A percentile compares a stretch with the other conserved stretches of the same genome.
Conservation (phyloP, 2,113 vertebrate species). For the Diglossa brunneiventris region DNA sequence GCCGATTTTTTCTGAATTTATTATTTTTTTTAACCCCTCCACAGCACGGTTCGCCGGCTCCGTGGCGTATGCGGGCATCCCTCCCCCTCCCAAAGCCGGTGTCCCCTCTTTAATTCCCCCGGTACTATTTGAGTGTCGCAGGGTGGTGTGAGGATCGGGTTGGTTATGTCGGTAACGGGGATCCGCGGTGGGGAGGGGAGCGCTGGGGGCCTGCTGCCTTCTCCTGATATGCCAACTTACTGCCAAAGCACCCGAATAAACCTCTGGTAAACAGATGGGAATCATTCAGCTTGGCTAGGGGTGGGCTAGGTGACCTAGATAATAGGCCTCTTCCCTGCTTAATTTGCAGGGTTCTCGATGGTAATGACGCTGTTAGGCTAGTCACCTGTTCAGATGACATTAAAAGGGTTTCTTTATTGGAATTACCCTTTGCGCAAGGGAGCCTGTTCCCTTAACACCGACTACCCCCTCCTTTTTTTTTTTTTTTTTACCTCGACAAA, state of each 20-base stretch:
- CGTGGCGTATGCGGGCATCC: background rate
- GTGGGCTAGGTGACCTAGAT: conserved; percentile 58
- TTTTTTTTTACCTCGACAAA: background rate
- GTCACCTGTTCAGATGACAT: conserved; percentile 42
- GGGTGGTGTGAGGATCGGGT: background rate
- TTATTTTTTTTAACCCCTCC: background rate
- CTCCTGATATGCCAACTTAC: background rate
- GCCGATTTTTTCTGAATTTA: background rate
- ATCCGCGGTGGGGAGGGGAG: background rate
- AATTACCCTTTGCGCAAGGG: background rate
- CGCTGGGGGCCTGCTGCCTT: background rate
- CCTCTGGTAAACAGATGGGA: background rate
- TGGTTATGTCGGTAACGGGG: background rate
- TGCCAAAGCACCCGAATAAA: background rate
- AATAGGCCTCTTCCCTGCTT: conserved; percentile 30
- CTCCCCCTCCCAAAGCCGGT: background rate
- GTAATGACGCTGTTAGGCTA: background rate
- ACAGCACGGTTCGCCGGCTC: background rate
- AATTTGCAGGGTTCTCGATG: conserved; percentile 15
- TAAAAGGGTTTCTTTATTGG: conserved; percentile 11
- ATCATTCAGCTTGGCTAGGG: background rate
- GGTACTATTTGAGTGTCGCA: background rate
- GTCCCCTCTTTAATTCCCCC: background rate
- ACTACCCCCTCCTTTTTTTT: accelerated
- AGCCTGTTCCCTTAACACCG: background rate